Evolutionary conservation across 2,113 vertebrate genomes (phyloP).

Genomic region (Orientallactaga bullata): DNA sequence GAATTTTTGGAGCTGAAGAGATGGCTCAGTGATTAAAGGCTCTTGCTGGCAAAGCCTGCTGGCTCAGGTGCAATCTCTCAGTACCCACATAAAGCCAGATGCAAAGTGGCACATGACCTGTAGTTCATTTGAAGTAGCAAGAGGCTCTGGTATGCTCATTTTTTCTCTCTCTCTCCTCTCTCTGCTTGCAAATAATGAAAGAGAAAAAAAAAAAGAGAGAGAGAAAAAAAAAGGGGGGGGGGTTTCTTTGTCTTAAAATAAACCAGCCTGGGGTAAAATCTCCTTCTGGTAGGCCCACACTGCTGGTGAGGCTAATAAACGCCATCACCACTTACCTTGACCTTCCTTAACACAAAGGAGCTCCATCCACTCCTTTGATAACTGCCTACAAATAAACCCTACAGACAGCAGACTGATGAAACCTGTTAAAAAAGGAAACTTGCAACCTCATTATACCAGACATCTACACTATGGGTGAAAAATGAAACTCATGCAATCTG

Average conservation of each 20-base stretch:
- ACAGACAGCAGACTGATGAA: background rate
- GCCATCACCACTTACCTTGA: background rate
- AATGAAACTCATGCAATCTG: background rate
- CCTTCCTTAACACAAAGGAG: background rate
- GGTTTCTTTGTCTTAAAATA: background rate
- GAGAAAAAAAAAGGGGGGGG: no score
- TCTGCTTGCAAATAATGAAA: no score
- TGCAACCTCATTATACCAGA: background rate
- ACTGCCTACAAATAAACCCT: background rate
- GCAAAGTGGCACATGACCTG: no score
- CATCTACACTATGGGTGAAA: background rate
- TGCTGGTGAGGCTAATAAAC: background rate
- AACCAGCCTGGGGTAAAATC: background rate
- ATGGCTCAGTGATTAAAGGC: no score
- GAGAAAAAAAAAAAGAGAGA: no score
- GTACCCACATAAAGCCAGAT: no score
- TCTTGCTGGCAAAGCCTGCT: no score
- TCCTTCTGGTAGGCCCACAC: background rate
- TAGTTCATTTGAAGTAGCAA: no score
- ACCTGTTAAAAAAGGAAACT: slow-evolving; percentile 2
- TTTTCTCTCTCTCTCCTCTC: no score
- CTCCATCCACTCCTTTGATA: background rate
- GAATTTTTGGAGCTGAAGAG: no score
- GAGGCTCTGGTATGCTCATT: no score
- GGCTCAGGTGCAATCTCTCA: no score